Conservation (phyloP, 2,797 vertebrate genomes). For the Tympanoctomys barrerae region DNA sequence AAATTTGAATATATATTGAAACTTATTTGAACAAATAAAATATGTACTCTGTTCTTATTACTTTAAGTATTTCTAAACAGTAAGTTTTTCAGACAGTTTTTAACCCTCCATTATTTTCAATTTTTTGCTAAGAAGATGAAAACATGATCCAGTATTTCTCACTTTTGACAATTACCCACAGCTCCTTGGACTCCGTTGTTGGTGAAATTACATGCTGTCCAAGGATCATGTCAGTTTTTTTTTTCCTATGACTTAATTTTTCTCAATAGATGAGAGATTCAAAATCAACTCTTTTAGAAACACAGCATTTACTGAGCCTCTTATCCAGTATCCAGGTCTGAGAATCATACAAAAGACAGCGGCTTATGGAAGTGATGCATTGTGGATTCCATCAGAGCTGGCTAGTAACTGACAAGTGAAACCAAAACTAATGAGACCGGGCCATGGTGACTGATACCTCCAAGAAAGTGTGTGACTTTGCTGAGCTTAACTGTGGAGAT, state of each 20-base stretch:
- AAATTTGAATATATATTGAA: not conserved
- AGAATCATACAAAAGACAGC: not conserved
- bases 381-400: not conserved
- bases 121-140: not conserved
- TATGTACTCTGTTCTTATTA: not conserved
- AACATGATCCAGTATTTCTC: not conserved
- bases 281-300: not conserved
- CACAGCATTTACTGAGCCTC: slow-evolving; percentile 7
- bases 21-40: not conserved
- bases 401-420: not conserved
- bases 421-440: not conserved
- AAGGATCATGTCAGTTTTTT: not conserved
- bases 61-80: not conserved
- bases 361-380: not conserved
- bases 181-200: slow-evolving; percentile 20
- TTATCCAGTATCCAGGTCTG: slow-evolving; percentile 3
- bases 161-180: not conserved
- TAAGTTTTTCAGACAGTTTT: not conserved
- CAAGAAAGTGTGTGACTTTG: not conserved
- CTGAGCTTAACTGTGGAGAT: not conserved
- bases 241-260: slow-evolving; percentile 57
- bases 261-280: not conserved
- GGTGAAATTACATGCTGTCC: slow-evolving; percentile 54
- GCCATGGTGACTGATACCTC: not conserved
- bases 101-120: not conserved